Evolutionary conservation across 2,113 vertebrate genomes (phyloP), one percentile per base, ranked within the genome.

Genomic region (Sula dactylatra): DNA sequence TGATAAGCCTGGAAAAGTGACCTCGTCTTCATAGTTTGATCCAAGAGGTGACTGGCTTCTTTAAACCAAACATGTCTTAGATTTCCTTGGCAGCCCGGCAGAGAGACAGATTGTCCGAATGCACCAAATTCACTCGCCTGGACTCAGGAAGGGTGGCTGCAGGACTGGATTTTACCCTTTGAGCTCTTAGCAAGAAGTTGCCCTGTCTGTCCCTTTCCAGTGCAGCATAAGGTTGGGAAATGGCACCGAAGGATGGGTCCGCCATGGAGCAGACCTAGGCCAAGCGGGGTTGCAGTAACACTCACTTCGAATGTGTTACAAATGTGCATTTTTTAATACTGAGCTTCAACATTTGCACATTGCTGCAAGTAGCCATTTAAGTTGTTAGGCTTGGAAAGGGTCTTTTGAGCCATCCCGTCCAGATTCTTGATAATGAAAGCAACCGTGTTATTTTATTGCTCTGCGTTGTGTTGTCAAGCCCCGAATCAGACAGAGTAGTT

Each of bases 201-300:
- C 38, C 59, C 32, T 59, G 29, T 15, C 8, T 6, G 36, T 29
- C 38, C 38, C 10, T 26, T 52, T 20, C 40, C 2, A 0, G 55
- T 27, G 19, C 3, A 22, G 42, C 2, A 1, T 3, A 1, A 20
- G 16, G 24, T 6, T 16, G 42, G 45, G 82, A 58, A 40, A 4
- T 2, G 17, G 49, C 67, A 17, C 4, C 0, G 0, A 9, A 9
- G 14, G 24, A 7, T 31, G 1, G 0, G 3, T 26, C 22, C 1
- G 1, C 50, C 0, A 0, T 26, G 1, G 67, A 40, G 67, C 52
- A 15, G 6, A 9, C n/a, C 11, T 7, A 10, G 16, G 32, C n/a
- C 11, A 5, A 27, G 58, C 12, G 0, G 24, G 25, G 27, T 54
- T 24, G n/a, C 5, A 1, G 11, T 31, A 14, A 13, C 2, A 1